Evolutionary conservation across 1,140 invertebrate species (phyloP), one percentile per base, ranked within the genome.

Genomic region (Metaphire vulgaris): DNA sequence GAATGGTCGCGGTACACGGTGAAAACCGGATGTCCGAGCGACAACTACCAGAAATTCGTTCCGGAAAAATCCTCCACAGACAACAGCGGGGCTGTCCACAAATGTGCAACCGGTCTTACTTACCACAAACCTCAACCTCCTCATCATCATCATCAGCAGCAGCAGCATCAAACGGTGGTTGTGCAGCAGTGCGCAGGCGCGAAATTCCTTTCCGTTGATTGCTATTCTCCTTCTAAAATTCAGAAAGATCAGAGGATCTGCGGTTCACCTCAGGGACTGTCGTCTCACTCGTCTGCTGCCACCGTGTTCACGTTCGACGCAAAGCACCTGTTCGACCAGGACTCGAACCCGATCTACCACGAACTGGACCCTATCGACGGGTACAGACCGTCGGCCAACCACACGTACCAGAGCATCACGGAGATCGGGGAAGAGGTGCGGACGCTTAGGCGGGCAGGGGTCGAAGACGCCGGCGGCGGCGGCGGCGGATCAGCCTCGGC

Each of bases 401-500:
- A 73, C 41, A 73, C 72, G 1, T 73, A 73, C n/a, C 72, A 73
- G 41, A 73, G 72, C 72, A 73, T 73, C 41, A 34, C 31, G 29
- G 72, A 73, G 31, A 73, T 73, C 29, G n/a, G 56, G 28, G 72
- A 73, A 64, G 72, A 73, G 34, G 31, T 73, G 15, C 33, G 33
- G 32, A 73, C 6, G 21, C 41, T 56, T 21, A 56, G 41, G 41
- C 41, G 41, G 41, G n/a, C 6, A 56, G 41, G n/a, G n/a, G n/a
- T n/a, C n/a, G n/a, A n/a, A n/a, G n/a, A n/a, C n/a, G n/a, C n/a
- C 41, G 41, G 41, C 41, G 41, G 41, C 41, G 21, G 41, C 41
- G 41, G 41, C 41, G 41, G 41, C 41, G 41, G 41, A 6, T 56
- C 41, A 21, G n/a, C n/a, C n/a, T n/a, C n/a, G n/a, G n/a, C n/a